Evolutionary conservation across 64 coral and sea anemone species (phyloP).

Genomic region (Trachythela sp.): DNA sequence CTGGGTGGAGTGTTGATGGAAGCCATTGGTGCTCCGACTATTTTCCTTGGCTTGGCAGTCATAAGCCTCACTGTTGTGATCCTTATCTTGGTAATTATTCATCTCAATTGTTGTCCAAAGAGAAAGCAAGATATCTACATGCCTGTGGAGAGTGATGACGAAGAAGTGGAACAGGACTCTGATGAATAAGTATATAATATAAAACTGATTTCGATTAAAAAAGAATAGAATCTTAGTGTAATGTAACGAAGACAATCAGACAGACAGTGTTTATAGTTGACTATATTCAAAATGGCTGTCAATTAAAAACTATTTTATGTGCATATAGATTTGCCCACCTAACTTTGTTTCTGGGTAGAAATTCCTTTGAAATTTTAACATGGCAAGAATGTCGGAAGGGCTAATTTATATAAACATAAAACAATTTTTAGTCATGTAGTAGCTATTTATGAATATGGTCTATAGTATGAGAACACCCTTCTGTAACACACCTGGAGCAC

Average conservation of each 20-base stretch:
- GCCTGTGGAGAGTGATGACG: background rate
- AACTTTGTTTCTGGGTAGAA: too few species aligned
- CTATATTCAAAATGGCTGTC: too few species aligned
- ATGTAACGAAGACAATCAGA: background rate
- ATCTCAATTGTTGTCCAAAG: background rate
- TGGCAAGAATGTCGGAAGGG: too few species aligned
- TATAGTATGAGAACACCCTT: too few species aligned
- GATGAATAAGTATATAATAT: background rate
- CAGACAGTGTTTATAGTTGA: too few species aligned
- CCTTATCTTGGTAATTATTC: background rate
- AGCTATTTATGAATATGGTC: too few species aligned
- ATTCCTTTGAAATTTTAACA: too few species aligned
- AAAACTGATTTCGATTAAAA: background rate
- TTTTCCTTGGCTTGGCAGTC: background rate
- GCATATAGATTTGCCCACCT: too few species aligned
- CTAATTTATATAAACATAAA: too few species aligned
- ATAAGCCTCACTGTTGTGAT: background rate
- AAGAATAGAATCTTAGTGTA: background rate
- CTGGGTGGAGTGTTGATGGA: background rate
- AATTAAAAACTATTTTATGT: too few species aligned
- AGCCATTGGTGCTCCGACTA: background rate
- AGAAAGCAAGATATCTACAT: constrained; percentile 1
- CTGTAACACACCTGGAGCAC: too few species aligned
- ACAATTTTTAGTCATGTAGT: too few species aligned
- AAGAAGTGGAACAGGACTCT: background rate